Conservation (phyloP, 2,113 vertebrate species). For the Globicephala melas region DNA sequence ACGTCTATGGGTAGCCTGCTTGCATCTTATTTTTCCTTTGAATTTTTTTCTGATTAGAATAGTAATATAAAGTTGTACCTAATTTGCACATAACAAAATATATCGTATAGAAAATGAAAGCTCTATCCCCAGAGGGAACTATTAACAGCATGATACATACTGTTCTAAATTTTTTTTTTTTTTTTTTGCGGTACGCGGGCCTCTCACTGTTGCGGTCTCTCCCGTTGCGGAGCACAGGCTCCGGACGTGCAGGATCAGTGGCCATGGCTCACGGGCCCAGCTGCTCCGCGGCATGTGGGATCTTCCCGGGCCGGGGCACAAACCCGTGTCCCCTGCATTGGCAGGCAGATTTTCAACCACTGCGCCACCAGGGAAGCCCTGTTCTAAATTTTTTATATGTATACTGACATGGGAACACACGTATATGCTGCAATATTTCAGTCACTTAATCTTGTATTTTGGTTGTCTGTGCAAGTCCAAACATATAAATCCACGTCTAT, state of each 20-base stretch:
- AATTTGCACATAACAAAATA: background rate
- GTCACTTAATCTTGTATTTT: background rate
- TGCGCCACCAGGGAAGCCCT: no score
- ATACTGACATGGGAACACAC: background rate
- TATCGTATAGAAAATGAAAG: background rate
- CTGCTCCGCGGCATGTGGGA: no score
- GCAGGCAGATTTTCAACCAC: no score
- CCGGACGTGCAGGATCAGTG: no score
- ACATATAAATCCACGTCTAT: background rate
- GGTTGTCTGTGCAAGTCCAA: background rate
- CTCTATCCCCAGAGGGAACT: background rate
- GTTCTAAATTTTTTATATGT: background rate
- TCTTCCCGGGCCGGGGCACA: rapidly evolving
- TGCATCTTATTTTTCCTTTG: background rate
- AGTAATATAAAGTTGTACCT: background rate
- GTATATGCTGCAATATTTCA: rapidly evolving
- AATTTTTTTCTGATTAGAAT: background rate
- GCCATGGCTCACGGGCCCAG: no score
- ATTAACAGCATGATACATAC: background rate
- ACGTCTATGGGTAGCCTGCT: background rate
- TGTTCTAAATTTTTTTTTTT: background rate
- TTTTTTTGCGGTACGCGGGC: no score
- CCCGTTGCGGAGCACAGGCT: no score
- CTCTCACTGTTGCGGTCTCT: no score
- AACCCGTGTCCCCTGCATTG: no score